Evolutionary conservation across 2,797 vertebrate genomes (phyloP), one percentile per base, ranked within the genome.

Genomic region (Emydoidea blandingii): DNA sequence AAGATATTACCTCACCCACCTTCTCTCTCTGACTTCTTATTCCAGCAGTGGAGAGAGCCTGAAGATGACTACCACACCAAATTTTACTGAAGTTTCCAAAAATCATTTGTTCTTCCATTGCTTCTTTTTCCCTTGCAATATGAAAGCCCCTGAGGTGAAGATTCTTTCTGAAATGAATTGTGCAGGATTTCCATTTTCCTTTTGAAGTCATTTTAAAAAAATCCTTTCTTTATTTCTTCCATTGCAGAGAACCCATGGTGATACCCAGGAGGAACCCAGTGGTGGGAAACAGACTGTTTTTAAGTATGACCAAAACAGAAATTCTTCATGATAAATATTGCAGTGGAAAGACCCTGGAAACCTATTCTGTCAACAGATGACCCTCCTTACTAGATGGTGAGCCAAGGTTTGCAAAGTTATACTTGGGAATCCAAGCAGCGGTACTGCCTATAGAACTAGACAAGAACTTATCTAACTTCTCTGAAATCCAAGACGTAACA

Each of bases 41-140:
- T 96, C 94, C 95, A 82, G 56, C 56, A 96, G 88, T 89, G 59
- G 62, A 94, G 54, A 87, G 12, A 65, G 50, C 44, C 37, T 80
- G 83, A 52, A 94, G 49, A 96, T 84, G 91, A 86, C 12, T 72
- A 19, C 80, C 14, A 82, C 25, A 78, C 50, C 81, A 86, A 19
- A 65, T 44, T 92, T 83, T 34, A 90, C 19, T 80, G 81, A 74
- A 89, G 79, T 86, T 85, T 96, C 92, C 72, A 29, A 19, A 95
- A 93, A 25, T 79, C 65, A 96, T 94, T 96, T 91, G 52, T 95
- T 72, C 41, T 92, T 14, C 78, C 91, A 84, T 8, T 81, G n/a
- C n/a, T 81, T 57, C 52, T 56, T 78, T 93, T 23, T 91, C 29
- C 78, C 44, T 88, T 92, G 41, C 76, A 74, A 25, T 88, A 12